Evolutionary conservation across 2,888 invertebrate genomes (phyloP).

Genomic region (Latrodectus hesperus): DNA sequence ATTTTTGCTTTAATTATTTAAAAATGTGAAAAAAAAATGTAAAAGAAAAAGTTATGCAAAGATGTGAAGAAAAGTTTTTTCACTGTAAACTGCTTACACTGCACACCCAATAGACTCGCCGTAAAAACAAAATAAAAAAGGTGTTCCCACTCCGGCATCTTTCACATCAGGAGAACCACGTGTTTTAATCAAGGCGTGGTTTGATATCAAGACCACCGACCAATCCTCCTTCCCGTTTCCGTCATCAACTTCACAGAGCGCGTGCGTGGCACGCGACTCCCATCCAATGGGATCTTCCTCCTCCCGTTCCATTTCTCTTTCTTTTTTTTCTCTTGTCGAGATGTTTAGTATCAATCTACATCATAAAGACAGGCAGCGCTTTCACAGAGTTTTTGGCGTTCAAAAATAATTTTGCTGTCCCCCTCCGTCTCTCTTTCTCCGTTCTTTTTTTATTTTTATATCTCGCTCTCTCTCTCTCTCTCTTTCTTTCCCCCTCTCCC

Average conservation of each 20-base stretch:
- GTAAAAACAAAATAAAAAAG: not conserved
- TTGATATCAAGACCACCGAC: conserved; percentile 46
- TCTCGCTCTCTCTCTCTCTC: conserved; percentile 1
- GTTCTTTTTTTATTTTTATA: conserved; percentile 16
- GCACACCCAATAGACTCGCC: not conserved
- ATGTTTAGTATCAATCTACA: conserved; percentile 54
- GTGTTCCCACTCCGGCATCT: not conserved
- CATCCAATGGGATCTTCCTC: conserved; percentile 29
- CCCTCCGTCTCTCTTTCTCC: conserved; percentile 4
- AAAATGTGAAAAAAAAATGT: no score
- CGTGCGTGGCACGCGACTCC: conserved; percentile 30
- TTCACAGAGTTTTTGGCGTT: conserved; percentile 50
- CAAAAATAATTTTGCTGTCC: conserved; percentile 56
- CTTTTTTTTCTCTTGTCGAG: conserved; percentile 8
- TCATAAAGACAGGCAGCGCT: conserved; percentile 66
- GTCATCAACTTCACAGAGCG: conserved; percentile 2
- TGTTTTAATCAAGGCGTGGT: conserved; percentile 65
- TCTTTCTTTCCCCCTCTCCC: not conserved
- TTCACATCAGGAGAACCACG: conserved; percentile 24
- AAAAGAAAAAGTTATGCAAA: not conserved
- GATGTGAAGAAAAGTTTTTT: not conserved
- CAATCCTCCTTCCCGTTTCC: conserved; percentile 31
- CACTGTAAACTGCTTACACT: conserved; percentile 17
- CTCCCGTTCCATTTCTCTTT: not conserved
- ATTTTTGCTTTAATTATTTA: no score